A percentile compares a stretch with the other conserved stretches of the same genome.
These are phyloP conservation scores for Temnothorax ravouxi DNA, from an alignment of 2,888 invertebrate species.

Conservation along the genomic window DNA sequence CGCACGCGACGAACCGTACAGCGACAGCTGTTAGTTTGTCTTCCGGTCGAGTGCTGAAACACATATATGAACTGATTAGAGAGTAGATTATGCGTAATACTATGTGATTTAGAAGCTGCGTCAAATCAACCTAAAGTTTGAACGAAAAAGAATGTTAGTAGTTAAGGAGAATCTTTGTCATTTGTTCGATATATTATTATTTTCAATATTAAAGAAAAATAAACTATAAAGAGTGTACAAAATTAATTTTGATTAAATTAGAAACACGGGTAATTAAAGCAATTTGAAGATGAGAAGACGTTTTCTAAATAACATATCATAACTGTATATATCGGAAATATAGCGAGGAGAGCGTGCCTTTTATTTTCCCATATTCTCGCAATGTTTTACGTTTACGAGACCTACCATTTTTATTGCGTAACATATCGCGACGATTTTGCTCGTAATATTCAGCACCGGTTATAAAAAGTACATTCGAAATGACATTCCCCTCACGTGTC, in stretches of 20 bases:
- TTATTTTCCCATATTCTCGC: not conserved
- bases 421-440: slow-evolving; percentile 18
- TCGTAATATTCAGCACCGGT: slow-evolving; percentile 22
- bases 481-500: not conserved
- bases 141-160: not conserved
- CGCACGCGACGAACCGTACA: not conserved
- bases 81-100: not conserved
- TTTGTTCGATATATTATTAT: no score
- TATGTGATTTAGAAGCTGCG: not conserved
- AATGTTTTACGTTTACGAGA: slow-evolving; percentile 26
- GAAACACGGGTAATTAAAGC: not conserved
- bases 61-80: not conserved
- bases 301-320: not conserved
- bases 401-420: slow-evolving; percentile 8
- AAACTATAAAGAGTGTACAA: not conserved
- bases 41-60: not conserved
- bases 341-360: no score
- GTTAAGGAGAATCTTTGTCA: not conserved
- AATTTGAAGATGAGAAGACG: not conserved
- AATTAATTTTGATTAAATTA: not conserved
- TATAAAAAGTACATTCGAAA: slow-evolving; percentile 8
- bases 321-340: not conserved
- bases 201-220: not conserved
- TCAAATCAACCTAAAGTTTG: not conserved
- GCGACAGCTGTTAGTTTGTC: not conserved